These are phyloP conservation scores for Scaptomyza montana DNA, from an alignment of 1,140 invertebrate species.

Conservation along the genomic window DNA sequence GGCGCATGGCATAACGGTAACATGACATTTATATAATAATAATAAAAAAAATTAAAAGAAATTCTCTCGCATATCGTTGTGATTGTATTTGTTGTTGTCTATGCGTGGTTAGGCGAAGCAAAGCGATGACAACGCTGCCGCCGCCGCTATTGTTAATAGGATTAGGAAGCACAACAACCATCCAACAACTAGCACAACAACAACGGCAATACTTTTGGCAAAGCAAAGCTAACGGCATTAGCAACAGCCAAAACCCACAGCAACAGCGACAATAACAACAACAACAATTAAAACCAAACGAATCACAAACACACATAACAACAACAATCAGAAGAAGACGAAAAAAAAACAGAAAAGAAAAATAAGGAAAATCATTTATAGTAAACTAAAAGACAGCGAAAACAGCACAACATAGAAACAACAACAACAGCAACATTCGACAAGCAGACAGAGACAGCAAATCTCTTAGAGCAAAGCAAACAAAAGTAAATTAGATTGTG, in stretches of 20 bases:
- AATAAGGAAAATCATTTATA: slow-evolving; percentile 59
- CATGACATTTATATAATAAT: neutral
- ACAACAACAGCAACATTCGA: neutral
- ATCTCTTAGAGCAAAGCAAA: slow-evolving; percentile 52
- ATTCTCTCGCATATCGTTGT: slow-evolving; percentile 20
- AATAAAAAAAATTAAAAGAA: slow-evolving; percentile 15
- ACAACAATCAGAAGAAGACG: slow-evolving; percentile 30
- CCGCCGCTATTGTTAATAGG: slow-evolving; percentile 72
- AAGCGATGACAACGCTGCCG: slow-evolving; percentile 52
- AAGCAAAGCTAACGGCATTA: slow-evolving; percentile 71
- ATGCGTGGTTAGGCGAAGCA: slow-evolving; percentile 32
- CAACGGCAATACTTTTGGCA: slow-evolving; percentile 22
- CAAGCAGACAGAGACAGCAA: slow-evolving; percentile 25
- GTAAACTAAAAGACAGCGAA: slow-evolving; percentile 52
- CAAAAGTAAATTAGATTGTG: slow-evolving; percentile 83
- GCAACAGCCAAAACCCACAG: slow-evolving; percentile 61
- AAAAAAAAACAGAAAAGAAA: slow-evolving; percentile 37
- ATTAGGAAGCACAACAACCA: slow-evolving; percentile 68
- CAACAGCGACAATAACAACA: slow-evolving; percentile 45
- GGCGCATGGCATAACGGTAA: slow-evolving; percentile 45
- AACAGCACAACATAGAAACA: slow-evolving; percentile 11
- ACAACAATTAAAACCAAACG: slow-evolving; percentile 55
- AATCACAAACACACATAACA: slow-evolving; percentile 38
- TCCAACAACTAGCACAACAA: slow-evolving; percentile 52
- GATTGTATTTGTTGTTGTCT: slow-evolving; percentile 3